Conservation (phyloP, 2,113 vertebrate species). For the Pelvicachromis taeniatus region DNA sequence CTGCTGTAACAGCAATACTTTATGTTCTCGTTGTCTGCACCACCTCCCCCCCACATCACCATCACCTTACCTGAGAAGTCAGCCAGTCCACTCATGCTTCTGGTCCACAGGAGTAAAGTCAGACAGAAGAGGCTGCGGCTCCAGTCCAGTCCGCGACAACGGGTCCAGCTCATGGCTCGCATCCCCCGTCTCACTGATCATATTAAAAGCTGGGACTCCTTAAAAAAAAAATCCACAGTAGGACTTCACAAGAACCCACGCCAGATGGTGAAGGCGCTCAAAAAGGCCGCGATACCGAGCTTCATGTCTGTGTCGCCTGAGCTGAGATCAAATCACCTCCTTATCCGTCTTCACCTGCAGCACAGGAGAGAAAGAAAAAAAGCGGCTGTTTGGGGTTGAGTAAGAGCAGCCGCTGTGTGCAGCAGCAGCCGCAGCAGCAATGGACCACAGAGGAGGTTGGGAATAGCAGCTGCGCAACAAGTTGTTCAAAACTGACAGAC, state of each 20-base stretch:
- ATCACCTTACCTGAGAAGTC: conserved; percentile 74
- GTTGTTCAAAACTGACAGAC: conserved; percentile 28
- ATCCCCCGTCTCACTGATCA: conserved; percentile 49
- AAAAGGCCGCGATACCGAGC: neutral
- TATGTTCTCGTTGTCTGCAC: neutral
- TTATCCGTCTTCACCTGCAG: neutral
- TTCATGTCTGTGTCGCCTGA: neutral
- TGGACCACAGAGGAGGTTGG: conserved; percentile 1
- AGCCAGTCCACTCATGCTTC: conserved; percentile 64
- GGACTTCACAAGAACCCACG: neutral
- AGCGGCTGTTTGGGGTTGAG: neutral
- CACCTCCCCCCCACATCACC: neutral
- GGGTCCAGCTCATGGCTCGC: conserved; percentile 53
- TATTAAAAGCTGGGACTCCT: conserved; percentile 24
- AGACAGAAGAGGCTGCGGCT: conserved; percentile 61
- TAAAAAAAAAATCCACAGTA: neutral
- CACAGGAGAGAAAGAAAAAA: neutral
- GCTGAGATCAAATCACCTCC: neutral
- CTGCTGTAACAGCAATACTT: neutral
- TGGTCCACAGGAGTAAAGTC: conserved; percentile 69
- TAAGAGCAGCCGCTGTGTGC: neutral
- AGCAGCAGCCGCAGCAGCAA: neutral
- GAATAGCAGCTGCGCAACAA: conserved; percentile 77
- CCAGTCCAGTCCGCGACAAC: conserved; percentile 42
- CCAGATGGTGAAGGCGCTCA: neutral